Percentiles rank a stretch among this genome's conserved stretches.
Conservation (phyloP, 2,113 vertebrate genomes). For the Scartelaos histophorus region DNA sequence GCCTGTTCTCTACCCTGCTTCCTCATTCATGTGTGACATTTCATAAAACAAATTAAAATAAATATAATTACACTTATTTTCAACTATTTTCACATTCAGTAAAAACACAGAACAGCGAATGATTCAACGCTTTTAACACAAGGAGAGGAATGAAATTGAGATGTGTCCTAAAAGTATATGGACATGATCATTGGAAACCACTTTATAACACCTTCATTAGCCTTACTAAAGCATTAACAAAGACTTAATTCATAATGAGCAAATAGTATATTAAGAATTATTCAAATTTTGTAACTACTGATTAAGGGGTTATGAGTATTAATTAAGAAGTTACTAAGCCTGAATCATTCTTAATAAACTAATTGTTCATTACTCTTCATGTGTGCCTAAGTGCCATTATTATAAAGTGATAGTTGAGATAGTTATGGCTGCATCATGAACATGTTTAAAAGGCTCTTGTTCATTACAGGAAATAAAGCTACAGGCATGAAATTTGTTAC, state of each 20-base stretch:
- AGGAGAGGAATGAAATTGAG: slow-evolving; percentile 8
- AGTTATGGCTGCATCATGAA: neutral
- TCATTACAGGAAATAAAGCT: slow-evolving; percentile 7
- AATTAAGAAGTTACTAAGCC: no score
- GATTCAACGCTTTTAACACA: slow-evolving; percentile 20
- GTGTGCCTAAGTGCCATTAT: no score
- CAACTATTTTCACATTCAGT: slow-evolving; percentile 65
- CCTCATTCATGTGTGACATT: slow-evolving; percentile 29
- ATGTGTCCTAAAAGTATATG: neutral
- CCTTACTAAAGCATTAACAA: no score
- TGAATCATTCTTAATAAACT: no score
- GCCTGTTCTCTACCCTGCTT: slow-evolving; percentile 45
- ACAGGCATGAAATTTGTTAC: neutral
- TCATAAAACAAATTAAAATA: slow-evolving; percentile 42
- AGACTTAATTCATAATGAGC: no score
- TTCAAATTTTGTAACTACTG: no score
- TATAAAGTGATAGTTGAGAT: neutral
- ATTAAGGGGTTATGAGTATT: no score
- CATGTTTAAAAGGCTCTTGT: neutral
- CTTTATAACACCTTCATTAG: no score
- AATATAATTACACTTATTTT: slow-evolving; percentile 51
- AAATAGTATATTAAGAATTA: no score
- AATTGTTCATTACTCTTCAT: no score
- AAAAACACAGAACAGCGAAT: slow-evolving; percentile 31
- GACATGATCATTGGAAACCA: neutral